Evolutionary conservation across 2,113 vertebrate genomes (phyloP), one percentile per base, ranked within the genome.

Genomic region (Stomatorhinus ivindoensis): DNA sequence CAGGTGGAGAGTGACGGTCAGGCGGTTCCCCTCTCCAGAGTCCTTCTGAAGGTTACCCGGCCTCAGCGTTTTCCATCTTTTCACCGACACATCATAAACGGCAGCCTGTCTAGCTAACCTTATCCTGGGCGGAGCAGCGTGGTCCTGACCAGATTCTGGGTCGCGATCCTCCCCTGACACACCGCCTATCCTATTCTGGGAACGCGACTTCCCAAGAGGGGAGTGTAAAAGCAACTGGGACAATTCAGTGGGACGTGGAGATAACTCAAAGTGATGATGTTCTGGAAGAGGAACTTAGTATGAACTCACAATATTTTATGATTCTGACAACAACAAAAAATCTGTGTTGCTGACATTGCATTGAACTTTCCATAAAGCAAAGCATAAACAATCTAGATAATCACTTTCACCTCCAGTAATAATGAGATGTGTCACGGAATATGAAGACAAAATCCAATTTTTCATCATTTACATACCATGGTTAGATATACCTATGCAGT

Each of bases 41-140:
- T 50, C 69, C 46, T 55, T 88, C 42, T 55, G 51, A 88, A 83
- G 87, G 87, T 61, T 42, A 69, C 73, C 87, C 51, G 2, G n/a
- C 73, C 89, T 90, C 86, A 84, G 86, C 42, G 27, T 51, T 90
- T 83, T 90, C 47, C 86, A 84, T 48, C 48, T 83, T 82, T 65
- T 73, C 39, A 53, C 35, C 39, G 44, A 50, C n/a, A 69, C 44
- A 13, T 84, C 11, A 50, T 58, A 84, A 69, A 55, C 8, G 50
- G 7, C n/a, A 1, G 19, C 82, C 6, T 47, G 87, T 88, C 42
- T 47, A n/a, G 35, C 50, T 48, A 84, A 31, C 51, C 42, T 55
- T n/a, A 7, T 9, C 39, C 31, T 51, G 24, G 76, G 48, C 50
- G n/a, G 89, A 47, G 55, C 11, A 39, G 21, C 10, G n/a, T 24